These are phyloP conservation scores for Pheosia tremula DNA, from an alignment of 2,888 invertebrate genomes.

Conservation along the genomic window DNA sequence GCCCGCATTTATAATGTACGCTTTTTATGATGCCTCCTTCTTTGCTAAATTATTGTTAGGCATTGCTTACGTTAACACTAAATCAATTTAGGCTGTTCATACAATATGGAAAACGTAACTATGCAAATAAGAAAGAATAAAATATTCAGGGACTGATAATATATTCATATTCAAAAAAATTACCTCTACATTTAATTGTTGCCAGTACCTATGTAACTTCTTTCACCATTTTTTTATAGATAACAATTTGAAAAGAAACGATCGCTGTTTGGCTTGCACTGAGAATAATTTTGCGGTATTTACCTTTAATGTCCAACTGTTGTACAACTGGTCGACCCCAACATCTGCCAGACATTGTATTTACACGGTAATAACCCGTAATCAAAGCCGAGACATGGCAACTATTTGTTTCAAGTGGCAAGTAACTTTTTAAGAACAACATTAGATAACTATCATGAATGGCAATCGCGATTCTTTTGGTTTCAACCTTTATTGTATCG, in stretches of 20 bases:
- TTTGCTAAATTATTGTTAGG: slow-evolving; percentile 53
- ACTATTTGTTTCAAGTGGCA: slow-evolving; percentile 11
- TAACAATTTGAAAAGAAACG: slow-evolving; percentile 9
- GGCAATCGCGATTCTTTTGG: not conserved
- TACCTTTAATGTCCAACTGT: slow-evolving; percentile 46
- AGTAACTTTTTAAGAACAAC: not conserved
- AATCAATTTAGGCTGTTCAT: not conserved
- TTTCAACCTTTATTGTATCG: too few relatives aligned
- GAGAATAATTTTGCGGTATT: slow-evolving; percentile 34
- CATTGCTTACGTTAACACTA: slow-evolving; percentile 32
- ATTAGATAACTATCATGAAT: not conserved
- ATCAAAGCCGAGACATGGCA: slow-evolving; percentile 16
- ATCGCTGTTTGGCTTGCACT: slow-evolving; percentile 9
- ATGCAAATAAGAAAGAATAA: too few relatives aligned
- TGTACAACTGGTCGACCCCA: slow-evolving; percentile 42
- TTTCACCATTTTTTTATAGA: not conserved
- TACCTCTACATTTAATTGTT: too few relatives aligned
- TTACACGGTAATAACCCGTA: slow-evolving; percentile 28
- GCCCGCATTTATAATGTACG: slow-evolving; percentile 62
- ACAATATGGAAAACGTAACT: not conserved
- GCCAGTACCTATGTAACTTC: not conserved
- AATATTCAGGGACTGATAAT: too few relatives aligned
- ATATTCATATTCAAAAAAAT: too few relatives aligned
- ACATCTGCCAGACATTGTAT: slow-evolving; percentile 44
- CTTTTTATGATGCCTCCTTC: slow-evolving; percentile 55